phyloP scores from a whole-genome alignment of 2,113 vertebrate species.

The Cyphomyrus plagiostoma region DNA sequence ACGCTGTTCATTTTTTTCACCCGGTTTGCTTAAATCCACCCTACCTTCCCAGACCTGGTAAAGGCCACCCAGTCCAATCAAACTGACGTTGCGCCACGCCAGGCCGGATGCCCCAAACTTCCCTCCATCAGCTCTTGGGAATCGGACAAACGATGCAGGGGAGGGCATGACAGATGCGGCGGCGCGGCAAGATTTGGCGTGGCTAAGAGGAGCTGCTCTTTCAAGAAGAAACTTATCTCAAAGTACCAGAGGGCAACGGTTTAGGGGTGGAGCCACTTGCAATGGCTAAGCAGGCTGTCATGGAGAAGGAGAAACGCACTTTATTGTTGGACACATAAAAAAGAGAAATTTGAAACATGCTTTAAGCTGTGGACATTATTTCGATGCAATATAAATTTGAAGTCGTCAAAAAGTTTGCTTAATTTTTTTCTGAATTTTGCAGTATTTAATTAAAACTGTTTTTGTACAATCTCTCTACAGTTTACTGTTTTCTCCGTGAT shows the following conservation, averaged over 20 bases:
- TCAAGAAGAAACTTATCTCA: neutral
- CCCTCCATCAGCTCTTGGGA: neutral
- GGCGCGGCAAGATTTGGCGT: neutral
- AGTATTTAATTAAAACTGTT: slow-evolving; percentile 54
- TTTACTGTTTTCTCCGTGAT: slow-evolving; percentile 22
- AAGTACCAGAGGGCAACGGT: neutral
- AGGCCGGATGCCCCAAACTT: neutral
- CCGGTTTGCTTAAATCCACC: neutral
- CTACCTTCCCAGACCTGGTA: neutral
- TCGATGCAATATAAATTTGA: slow-evolving; percentile 54
- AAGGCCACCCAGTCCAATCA: neutral
- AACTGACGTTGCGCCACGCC: neutral
- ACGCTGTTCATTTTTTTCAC: neutral
- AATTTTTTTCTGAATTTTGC: slow-evolving; percentile 37
- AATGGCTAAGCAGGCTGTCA: too few species aligned
- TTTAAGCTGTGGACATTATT: slow-evolving; percentile 47
- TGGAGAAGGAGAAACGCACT: slow-evolving; percentile 49
- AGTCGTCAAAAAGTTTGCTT: slow-evolving; percentile 44
- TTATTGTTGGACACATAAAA: slow-evolving; percentile 53
- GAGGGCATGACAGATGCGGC: neutral
- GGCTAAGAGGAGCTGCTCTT: neutral
- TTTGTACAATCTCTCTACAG: slow-evolving; percentile 38
- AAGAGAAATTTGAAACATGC: slow-evolving; percentile 43
- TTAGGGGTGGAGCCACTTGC: neutral
- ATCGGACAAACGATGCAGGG: neutral